These are phyloP conservation scores for Sphenopsis melanotis DNA, from an alignment of 2,797 vertebrate genomes.

Conservation along the genomic window DNA sequence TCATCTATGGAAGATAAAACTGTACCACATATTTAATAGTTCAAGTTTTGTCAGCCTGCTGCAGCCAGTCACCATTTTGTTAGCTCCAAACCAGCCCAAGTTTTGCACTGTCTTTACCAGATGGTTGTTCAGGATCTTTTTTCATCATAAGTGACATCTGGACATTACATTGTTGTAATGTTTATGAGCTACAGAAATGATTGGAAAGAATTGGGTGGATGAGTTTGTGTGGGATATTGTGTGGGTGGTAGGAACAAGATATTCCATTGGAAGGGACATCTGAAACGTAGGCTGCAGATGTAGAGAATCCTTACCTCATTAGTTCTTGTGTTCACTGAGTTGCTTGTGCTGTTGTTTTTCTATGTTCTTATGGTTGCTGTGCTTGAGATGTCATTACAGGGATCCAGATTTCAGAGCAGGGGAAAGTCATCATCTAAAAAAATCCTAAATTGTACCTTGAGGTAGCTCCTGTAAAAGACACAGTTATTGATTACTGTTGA, in stretches of 20 bases:
- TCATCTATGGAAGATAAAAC: background rate
- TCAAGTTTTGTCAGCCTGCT: background rate
- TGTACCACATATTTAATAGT: background rate
- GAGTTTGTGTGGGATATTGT: background rate
- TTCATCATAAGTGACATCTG: background rate
- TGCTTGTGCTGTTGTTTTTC: background rate
- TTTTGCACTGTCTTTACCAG: background rate
- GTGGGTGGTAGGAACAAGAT: background rate
- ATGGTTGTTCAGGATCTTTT: background rate
- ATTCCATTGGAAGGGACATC: background rate
- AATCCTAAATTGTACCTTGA: background rate
- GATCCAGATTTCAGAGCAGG: background rate
- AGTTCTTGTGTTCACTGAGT: background rate
- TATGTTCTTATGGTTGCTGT: background rate
- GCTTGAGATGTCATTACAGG: background rate
- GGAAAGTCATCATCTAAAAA: background rate
- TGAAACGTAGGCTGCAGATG: background rate
- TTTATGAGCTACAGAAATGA: background rate
- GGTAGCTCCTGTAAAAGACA: background rate
- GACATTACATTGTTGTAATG: background rate
- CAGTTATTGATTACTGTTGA: background rate
- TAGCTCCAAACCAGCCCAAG: background rate
- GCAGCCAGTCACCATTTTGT: background rate
- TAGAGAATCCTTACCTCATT: background rate
- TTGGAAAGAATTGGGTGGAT: background rate